Base-by-base conservation (phyloP, 2,113 vertebrate genomes). In the Amphilophus citrinellus region DNA sequence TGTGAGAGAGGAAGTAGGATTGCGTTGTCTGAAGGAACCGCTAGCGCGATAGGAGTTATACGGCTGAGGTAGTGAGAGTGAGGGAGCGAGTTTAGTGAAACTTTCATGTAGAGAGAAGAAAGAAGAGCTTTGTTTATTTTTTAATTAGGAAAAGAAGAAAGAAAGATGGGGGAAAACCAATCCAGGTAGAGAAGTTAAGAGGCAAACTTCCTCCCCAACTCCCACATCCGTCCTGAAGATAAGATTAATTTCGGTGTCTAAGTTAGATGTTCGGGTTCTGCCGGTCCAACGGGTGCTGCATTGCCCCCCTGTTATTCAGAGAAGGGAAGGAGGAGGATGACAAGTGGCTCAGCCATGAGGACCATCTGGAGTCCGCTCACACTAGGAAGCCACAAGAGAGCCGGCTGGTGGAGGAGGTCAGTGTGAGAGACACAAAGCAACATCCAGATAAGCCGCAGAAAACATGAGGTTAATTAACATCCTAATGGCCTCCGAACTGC, bases 211-310 rank as follows among this genome's bases (percentile, higher is more conserved):
- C 14, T 32, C 10, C 37, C 42, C 20, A 24, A 8, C 20, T 79
- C 30, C 18, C 30, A 2, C 61, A 22, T 2, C 10, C 13, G 1
- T n/a, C 76, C 27, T 60, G 39, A 10, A 10, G 56, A 44, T 32
- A 22, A 35, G 27, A 32, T 8, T n/a, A 50, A 39, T 76, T 65
- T 63, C 4, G 50, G 44, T 15, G 14, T 14, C 44, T 15, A 15
- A 32, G 66, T 32, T 27, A 50, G 56, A 95, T 95, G 95, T 81
- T 35, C 5, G 57, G 82, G 5, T 37, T 93, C 61, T 95, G 93
- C 75, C 32, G 8, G 77, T 2, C 18, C 65, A 87, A 81, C 6
- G 80, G 76, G 42, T 96, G 94, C 83, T 96, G 95, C 84, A 7
- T 92, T 30, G 83, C 44, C 0, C 93, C 92, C 3, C 75, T 93